These are phyloP conservation scores for Scylla paramamosain DNA, from an alignment of 1,140 invertebrate genomes.

Conservation along the genomic window DNA sequence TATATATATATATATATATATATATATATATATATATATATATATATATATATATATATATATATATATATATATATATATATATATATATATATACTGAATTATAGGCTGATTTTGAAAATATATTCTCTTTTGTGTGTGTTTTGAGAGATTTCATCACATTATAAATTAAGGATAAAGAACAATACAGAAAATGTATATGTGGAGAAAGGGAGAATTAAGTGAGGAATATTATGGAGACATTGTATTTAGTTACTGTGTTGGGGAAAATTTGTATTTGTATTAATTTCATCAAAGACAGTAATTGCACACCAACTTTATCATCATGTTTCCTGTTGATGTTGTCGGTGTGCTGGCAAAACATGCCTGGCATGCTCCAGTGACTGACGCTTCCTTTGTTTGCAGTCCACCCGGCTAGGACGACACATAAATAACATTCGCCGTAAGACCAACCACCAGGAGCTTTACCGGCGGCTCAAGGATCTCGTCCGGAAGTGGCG, in stretches of 20 bases:
- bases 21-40: not conserved
- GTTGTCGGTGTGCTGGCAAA: too few relatives aligned
- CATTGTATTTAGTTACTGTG: too few relatives aligned
- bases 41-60: conserved; percentile 32
- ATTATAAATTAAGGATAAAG: too few relatives aligned
- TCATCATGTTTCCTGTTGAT: too few relatives aligned
- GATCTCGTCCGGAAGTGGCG: conserved; percentile 95
- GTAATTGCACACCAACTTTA: too few relatives aligned
- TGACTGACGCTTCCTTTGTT: conserved; percentile 73
- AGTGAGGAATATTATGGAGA: too few relatives aligned
- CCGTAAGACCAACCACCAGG: conserved; percentile 88
- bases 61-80: conserved; percentile 30
- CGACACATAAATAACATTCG: conserved; percentile 95
- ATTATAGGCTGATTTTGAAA: too few relatives aligned
- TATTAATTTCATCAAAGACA: too few relatives aligned
- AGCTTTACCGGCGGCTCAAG: conserved; percentile 92
- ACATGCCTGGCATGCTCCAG: not conserved
- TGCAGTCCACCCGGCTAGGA: conserved; percentile 92
- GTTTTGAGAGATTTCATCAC: not conserved
- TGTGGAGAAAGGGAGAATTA: too few relatives aligned
- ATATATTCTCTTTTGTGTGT: not conserved
- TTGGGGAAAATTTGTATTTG: too few relatives aligned
- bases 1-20: too few relatives aligned
- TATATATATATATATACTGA: not conserved
- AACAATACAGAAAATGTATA: too few relatives aligned